Base-by-base conservation (phyloP, 2,797 vertebrate species). In the Propithecus deckenii region DNA sequence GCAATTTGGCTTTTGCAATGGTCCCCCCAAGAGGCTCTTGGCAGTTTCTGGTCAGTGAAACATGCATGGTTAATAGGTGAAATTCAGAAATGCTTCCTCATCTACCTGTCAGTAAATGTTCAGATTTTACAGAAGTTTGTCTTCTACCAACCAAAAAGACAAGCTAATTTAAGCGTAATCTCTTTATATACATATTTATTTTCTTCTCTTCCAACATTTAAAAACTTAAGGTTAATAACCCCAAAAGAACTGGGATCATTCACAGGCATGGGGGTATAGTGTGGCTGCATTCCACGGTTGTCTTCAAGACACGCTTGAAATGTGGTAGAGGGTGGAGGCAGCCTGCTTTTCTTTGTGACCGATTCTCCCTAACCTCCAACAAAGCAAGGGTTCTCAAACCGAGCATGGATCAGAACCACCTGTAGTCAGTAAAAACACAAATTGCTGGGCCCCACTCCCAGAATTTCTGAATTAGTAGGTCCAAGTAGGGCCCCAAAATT, bases 21-120 rank as follows among this genome's bases (percentile, higher is more conserved):
- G 25, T 18, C 48, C 92, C 32, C 0, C 25, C 3, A 35, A 57
- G 55, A 96, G 43, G 78, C 52, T 87, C 67, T 65, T 48, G 90
- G 75, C 72, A 52, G 11, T 90, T 91, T 97, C 88, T 0, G 0
- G 84, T 95, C 89, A 78, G 48, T 93, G 32, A 69, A 78, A 95
- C 46, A 55, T 75, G 35, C 0, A 3, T 46, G 52, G 65, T 95
- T 96, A 65, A 78, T 30, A 95, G 94, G 57, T 41, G 8, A 38
- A 38, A 78, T 93, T 94, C 89, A 87, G 89, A 97, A 94, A 86
- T 18, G 55, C n/a, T 55, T 48, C 30, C 96, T 86, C 43, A 38
- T 48, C 67, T 69, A 28, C 55, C 63, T 79, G 78, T 46, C 83
- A 43, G 67, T 59, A 74, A 81, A 50, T 43, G n/a, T 65, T 87